Evolutionary conservation across 2,888 invertebrate species (phyloP), one percentile per base, ranked within the genome.

Genomic region (Drosophila melanocephala): DNA sequence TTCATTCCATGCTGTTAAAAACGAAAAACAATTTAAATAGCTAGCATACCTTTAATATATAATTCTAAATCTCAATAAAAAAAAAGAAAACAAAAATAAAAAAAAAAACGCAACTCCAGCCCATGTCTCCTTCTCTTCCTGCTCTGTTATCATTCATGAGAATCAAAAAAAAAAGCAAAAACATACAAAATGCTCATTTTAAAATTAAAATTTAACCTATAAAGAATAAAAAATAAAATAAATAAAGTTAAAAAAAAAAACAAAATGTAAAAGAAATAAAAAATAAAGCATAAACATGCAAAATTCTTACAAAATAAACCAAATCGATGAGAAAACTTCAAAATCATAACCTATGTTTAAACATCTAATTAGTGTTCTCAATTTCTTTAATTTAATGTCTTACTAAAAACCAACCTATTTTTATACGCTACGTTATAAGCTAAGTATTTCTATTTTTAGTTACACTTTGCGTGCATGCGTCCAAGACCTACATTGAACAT

Each of bases 391-490:
- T 78, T 87, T 83, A 73, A 80, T 66, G 61, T 63, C 71, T 72
- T 75, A 69, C 81, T 71, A 63, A 84, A 77, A 78, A 77, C 42
- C 50, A 58, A 85, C 67, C 72, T 86, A 86, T 77, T 90, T 86
- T 89, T 87, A 89, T 89, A 84, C 61, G 72, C 85, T 89, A 89
- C 57, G 64, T 85, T 85, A 47, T 89, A 86, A 86, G 88, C 86
- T 86, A 87, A 89, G 86, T 86, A 86, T 86, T 86, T 80, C 83
- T 89, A 86, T 72, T 78, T 83, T 85, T 87, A 86, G 86, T 89
- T 89, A 52, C 62, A 75, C 76, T 81, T 69, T 87, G 84, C 82
- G 89, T 89, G 77, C 77, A 79, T 89, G 84, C 79, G 89, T 85
- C 84, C 89, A 81, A 84, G 77, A 75, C 82, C 89, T 73, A 75